Conservation (phyloP, 64 coral and sea anemone species). For the Acropora yongei region DNA sequence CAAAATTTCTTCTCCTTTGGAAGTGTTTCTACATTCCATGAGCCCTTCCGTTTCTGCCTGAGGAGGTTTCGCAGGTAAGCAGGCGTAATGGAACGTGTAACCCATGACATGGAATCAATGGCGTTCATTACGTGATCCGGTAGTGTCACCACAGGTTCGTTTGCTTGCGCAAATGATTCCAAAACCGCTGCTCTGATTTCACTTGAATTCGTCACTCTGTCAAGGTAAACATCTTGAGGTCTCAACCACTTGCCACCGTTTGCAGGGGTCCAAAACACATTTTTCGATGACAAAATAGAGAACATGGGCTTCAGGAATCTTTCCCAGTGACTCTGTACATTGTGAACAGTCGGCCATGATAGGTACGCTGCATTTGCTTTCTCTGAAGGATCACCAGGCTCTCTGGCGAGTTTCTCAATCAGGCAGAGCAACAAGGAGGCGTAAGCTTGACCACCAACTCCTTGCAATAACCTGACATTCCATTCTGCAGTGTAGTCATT, state of each 20-base stretch:
- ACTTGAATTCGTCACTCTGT: constrained; percentile 47
- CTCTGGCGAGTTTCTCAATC: constrained; percentile 34
- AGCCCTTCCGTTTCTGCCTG: constrained; percentile 35
- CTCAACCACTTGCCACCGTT: constrained; percentile 68
- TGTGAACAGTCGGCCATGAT: constrained; percentile 65
- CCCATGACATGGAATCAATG: constrained; percentile 16
- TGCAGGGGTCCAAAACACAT: constrained; percentile 47
- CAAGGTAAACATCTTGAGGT: constrained; percentile 21
- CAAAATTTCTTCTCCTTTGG: constrained; percentile 44
- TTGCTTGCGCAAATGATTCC: constrained; percentile 47
- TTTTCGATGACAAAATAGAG: constrained; percentile 39
- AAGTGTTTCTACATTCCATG: constrained; percentile 29
- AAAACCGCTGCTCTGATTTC: constrained; percentile 38
- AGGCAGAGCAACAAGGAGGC: constrained; percentile 61
- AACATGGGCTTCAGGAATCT: constrained; percentile 60
- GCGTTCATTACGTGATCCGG: constrained; percentile 28
- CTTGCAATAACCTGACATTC: constrained; percentile 70
- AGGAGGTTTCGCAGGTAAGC: constrained; percentile 7
- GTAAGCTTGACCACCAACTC: constrained; percentile 68
- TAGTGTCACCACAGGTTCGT: constrained; percentile 62
- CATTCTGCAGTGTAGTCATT: constrained; percentile 89
- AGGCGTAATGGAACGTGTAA: constrained; percentile 28
- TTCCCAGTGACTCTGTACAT: constrained; percentile 73
- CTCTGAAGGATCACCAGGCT: not conserved
- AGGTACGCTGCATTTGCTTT: constrained; percentile 44